Evolutionary conservation across 2,888 invertebrate species (phyloP).

Genomic region (Caenorhabditis sinica): DNA sequence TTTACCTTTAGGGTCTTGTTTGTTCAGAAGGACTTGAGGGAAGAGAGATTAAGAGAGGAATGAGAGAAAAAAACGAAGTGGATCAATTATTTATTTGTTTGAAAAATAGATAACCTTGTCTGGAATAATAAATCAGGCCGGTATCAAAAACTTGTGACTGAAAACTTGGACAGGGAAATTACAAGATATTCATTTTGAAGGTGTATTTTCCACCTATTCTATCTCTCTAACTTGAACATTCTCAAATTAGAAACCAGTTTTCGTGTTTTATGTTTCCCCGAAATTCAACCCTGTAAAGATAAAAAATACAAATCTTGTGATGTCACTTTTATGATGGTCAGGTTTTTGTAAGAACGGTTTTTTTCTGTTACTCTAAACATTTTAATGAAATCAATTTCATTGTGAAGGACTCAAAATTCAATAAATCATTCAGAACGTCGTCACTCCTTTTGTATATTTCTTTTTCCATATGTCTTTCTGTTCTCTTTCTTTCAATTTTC

Average conservation of each 20-base stretch:
- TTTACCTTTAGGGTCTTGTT: conserved; percentile 23
- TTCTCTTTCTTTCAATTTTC: background rate
- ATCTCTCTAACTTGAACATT: background rate
- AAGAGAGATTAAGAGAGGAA: conserved; percentile 16
- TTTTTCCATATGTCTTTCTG: background rate
- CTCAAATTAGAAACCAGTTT: conserved; percentile 6
- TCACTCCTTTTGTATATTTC: conserved; percentile 4
- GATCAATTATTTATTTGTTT: conserved; percentile 58
- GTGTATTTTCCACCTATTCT: background rate
- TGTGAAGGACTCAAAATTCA: background rate
- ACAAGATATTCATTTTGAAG: background rate
- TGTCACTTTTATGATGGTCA: conserved; percentile 7
- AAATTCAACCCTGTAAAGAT: background rate
- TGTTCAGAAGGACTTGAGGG: conserved; percentile 28
- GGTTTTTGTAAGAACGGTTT: background rate
- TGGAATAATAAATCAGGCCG: background rate
- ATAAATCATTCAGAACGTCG: conserved; percentile 6
- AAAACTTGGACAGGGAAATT: background rate
- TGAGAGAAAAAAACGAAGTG: conserved; percentile 3
- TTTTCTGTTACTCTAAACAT: background rate
- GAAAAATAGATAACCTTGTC: background rate
- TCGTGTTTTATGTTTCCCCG: background rate
- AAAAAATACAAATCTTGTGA: conserved; percentile 13
- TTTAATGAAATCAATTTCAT: background rate
- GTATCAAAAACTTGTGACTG: background rate